phyloP scores from a whole-genome alignment of 2,888 invertebrate genomes.

The Drosophila pseudotalamancana region DNA sequence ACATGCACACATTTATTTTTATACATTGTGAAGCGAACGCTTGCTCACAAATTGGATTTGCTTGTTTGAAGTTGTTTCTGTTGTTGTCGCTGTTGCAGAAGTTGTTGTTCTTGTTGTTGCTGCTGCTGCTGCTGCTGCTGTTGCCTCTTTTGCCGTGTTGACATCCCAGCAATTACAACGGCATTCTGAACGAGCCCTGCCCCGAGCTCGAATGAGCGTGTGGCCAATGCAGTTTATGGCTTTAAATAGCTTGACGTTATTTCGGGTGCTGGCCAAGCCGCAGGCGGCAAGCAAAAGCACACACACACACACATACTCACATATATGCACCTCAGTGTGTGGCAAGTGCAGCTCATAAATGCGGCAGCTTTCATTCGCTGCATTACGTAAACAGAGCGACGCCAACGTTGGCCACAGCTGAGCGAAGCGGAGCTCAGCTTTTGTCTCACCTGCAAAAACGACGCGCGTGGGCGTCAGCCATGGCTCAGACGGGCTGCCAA shows the following conservation, averaged over 20 bases:
- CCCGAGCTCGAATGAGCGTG: slow-evolving; percentile 16
- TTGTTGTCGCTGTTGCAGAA: neutral
- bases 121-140: neutral
- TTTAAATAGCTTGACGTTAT: slow-evolving; percentile 51
- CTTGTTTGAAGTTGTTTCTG: slow-evolving; percentile 47
- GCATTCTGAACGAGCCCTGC: slow-evolving; percentile 39
- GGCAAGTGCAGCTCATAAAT: slow-evolving; percentile 51
- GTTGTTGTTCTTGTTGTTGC: slow-evolving; percentile 18
- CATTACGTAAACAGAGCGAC: slow-evolving; percentile 51
- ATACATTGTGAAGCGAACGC: slow-evolving; percentile 29
- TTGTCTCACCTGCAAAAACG: slow-evolving; percentile 26
- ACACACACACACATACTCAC: neutral
- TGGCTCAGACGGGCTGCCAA: slow-evolving; percentile 40
- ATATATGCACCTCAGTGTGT: slow-evolving; percentile 14
- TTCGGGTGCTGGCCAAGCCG: slow-evolving; percentile 32
- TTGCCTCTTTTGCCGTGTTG: slow-evolving; percentile 30
- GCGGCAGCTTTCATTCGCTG: slow-evolving; percentile 26
- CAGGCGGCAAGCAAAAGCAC: slow-evolving; percentile 32
- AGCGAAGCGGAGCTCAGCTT: slow-evolving; percentile 21
- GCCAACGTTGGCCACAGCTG: slow-evolving; percentile 32
- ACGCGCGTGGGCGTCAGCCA: slow-evolving; percentile 53
- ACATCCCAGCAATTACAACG: slow-evolving; percentile 50
- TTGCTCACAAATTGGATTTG: slow-evolving; percentile 58
- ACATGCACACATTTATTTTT: slow-evolving; percentile 26
- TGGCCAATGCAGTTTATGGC: slow-evolving; percentile 60